These are phyloP conservation scores for Erpornis zantholeuca DNA, from an alignment of 2,113 vertebrate genomes.

Conservation along the genomic window DNA sequence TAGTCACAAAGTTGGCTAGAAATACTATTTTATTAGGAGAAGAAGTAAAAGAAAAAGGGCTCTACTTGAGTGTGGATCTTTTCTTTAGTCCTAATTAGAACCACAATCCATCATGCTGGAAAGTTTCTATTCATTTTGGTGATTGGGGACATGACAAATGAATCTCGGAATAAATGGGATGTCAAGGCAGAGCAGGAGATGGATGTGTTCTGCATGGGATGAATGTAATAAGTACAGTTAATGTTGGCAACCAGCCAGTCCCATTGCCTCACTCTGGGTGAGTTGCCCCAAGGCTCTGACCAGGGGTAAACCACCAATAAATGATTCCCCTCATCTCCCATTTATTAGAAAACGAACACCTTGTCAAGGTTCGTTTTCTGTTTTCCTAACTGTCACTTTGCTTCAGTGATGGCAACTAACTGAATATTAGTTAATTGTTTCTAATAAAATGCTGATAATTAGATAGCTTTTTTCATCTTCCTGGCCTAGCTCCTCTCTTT, in stretches of 20 bases:
- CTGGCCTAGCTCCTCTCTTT: slow-evolving; percentile 29
- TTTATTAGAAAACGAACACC: slow-evolving; percentile 81
- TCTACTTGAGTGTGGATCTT: slow-evolving; percentile 74
- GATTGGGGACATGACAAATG: slow-evolving; percentile 94
- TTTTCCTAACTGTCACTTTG: slow-evolving; percentile 59
- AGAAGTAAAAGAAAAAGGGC: slow-evolving; percentile 56
- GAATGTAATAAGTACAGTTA: slow-evolving; percentile 86
- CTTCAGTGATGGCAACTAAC: slow-evolving; percentile 55
- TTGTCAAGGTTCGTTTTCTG: slow-evolving; percentile 65
- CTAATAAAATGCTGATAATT: slow-evolving; percentile 65
- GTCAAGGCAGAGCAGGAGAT: slow-evolving; percentile 84
- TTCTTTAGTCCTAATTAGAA: slow-evolving; percentile 86
- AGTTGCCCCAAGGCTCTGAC: slow-evolving; percentile 64
- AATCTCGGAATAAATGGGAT: slow-evolving; percentile 89
- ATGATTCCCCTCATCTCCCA: slow-evolving; percentile 60
- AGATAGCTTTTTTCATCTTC: slow-evolving; percentile 30
- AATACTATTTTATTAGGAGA: slow-evolving; percentile 66
- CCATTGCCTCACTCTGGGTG: slow-evolving; percentile 50
- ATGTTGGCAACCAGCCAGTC: slow-evolving; percentile 82
- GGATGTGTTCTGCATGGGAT: slow-evolving; percentile 85
- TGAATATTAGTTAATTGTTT: slow-evolving; percentile 72
- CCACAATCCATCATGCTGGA: slow-evolving; percentile 83
- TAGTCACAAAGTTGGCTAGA: slow-evolving; percentile 54
- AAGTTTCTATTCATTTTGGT: slow-evolving; percentile 87
- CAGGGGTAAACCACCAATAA: slow-evolving; percentile 67